phyloP scores from a whole-genome alignment of 2,113 vertebrate species.

The Peromyscus polionotus region DNA sequence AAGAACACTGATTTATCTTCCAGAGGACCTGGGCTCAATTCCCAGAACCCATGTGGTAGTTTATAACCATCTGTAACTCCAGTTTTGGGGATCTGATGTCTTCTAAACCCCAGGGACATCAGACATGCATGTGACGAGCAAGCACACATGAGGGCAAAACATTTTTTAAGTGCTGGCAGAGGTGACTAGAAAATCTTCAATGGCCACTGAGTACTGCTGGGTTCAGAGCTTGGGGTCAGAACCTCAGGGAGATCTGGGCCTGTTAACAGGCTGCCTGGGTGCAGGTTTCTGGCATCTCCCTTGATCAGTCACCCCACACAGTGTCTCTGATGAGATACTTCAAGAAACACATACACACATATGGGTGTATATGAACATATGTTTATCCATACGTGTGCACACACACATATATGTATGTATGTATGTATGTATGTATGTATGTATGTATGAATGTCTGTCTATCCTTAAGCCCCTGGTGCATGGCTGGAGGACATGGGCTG shows the following conservation, averaged over 20 bases:
- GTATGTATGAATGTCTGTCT: not conserved
- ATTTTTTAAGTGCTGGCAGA: not conserved
- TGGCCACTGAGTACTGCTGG: not conserved
- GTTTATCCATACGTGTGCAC: not conserved
- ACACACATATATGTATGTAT: not conserved
- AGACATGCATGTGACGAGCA: not conserved
- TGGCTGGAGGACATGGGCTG: too few relatives aligned
- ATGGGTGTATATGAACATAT: not conserved
- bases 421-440: not conserved
- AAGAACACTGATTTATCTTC: not conserved
- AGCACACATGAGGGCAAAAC: not conserved
- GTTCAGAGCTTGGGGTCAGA: not conserved
- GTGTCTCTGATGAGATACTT: not conserved
- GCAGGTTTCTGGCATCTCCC: rapidly evolving
- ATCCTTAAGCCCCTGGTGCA: not conserved
- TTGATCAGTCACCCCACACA: rapidly evolving
- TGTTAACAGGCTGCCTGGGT: not conserved
- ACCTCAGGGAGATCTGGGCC: not conserved
- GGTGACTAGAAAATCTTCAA: not conserved
- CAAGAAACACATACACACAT: not conserved
- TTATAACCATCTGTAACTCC: not conserved
- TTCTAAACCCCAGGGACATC: not conserved
- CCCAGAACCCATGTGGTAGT: not conserved
- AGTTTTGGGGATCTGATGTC: not conserved
- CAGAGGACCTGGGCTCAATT: not conserved